Percentiles rank a stretch among this genome's conserved stretches.
phyloP scores from a whole-genome alignment of 92 coral and sea anemone species.

The Bergia puertoricense region DNA sequence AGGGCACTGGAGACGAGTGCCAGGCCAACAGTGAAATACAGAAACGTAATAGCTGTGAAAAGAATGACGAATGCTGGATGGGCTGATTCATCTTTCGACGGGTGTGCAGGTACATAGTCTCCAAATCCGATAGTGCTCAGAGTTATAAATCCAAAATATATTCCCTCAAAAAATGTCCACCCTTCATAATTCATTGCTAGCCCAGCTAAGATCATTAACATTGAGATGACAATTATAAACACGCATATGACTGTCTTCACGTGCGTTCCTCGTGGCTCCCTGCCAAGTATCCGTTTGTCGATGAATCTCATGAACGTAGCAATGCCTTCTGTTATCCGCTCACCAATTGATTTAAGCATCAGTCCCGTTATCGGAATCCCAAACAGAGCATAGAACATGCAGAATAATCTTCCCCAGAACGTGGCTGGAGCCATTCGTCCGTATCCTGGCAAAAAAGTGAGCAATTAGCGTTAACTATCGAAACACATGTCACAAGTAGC shows the following conservation, averaged over 20 bases:
- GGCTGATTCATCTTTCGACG: constrained; percentile 71
- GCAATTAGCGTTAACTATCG: too few species aligned
- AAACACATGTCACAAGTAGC: too few species aligned
- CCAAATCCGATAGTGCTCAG: constrained; percentile 98
- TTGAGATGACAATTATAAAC: constrained; percentile 75
- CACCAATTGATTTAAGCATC: constrained; percentile 99
- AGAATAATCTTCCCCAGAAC: constrained; percentile 91
- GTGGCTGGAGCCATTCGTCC: constrained; percentile 98
- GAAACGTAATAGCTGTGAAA: constrained; percentile 91
- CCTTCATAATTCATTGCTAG: constrained; percentile 95
- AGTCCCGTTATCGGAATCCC: constrained; percentile 98
- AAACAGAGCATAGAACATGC: constrained; percentile 96
- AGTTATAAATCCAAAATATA: constrained; percentile 95
- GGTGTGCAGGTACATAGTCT: constrained; percentile 95
- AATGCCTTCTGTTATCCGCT: constrained; percentile 86
- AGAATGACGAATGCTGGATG: constrained; percentile 93
- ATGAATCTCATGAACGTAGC: constrained; percentile 77
- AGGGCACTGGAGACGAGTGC: constrained; percentile 98
- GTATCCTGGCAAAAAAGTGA: constrained; percentile 62
- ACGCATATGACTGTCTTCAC: constrained; percentile 85
- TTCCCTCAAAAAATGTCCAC: constrained; percentile 98
- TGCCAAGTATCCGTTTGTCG: constrained; percentile 72
- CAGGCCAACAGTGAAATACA: constrained; percentile 96
- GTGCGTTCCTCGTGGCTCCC: constrained; percentile 80
- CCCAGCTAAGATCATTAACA: constrained; percentile 79